phyloP scores from a whole-genome alignment of 2,888 invertebrate species.

The Oscheius sp. region DNA sequence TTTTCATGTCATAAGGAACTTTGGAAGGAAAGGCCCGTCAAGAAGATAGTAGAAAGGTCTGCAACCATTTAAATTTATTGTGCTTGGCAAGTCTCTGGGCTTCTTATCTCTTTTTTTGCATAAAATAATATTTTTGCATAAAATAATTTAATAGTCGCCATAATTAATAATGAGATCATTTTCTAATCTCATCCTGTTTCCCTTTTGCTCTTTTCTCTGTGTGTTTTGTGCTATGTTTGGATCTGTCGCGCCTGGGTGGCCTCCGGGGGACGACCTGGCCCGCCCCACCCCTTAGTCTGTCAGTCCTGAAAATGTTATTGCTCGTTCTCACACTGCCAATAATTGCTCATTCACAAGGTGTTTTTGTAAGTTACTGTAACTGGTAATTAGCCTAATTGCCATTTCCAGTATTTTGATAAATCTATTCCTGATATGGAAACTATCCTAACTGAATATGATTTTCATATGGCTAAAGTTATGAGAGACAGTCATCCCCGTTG shows the following conservation, averaged over 20 bases:
- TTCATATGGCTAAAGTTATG: slow-evolving; percentile 46
- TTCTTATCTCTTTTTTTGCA: too few relatives aligned
- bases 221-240: slow-evolving; percentile 37
- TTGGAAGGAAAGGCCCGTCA: too few relatives aligned
- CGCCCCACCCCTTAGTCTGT: slow-evolving; percentile 36
- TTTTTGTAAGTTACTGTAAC: slow-evolving; percentile 29
- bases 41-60: too few relatives aligned
- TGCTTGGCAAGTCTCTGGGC: too few relatives aligned
- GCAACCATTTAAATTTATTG: too few relatives aligned
- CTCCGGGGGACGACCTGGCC: slow-evolving; percentile 21
- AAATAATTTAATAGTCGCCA: too few relatives aligned
- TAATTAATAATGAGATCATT: too few relatives aligned
- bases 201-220: slow-evolving; percentile 9
- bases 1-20: too few relatives aligned
- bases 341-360: slow-evolving; percentile 16
- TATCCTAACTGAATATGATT: slow-evolving; percentile 63
- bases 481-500: slow-evolving; percentile 42
- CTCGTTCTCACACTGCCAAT: slow-evolving; percentile 27
- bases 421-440: slow-evolving; percentile 67
- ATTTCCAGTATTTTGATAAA: slow-evolving; percentile 68
- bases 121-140: too few relatives aligned
- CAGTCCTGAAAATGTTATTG: slow-evolving; percentile 35
- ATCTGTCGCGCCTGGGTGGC: slow-evolving; percentile 37
- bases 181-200: too few relatives aligned
- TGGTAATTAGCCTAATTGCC: background rate